Base-by-base conservation (phyloP, 1,140 invertebrate species). In the Manduca sexta region DNA sequence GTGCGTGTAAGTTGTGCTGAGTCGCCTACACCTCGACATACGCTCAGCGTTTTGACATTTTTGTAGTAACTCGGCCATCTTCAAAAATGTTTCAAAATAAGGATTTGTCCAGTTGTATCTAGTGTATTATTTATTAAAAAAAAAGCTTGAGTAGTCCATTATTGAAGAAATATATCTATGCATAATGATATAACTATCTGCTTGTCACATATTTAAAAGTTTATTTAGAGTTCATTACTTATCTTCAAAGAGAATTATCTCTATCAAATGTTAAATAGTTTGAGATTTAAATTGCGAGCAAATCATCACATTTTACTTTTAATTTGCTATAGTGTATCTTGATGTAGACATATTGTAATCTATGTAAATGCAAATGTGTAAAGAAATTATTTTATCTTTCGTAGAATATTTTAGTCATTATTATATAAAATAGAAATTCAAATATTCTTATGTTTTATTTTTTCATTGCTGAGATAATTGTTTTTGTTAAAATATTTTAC, bases 321-420 rank as follows among this genome's bases (percentile, higher is more conserved):
- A 46, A 63, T 61, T 64, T 53, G 58, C 52, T 57, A 55, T 67
- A 62, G 54, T 49, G 56, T 58, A 49, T 56, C 52, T 45, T 18
- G 15, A 18, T 40, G 16, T 40, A 18, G 15, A 40, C 38, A 16
- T 40, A n/a, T 77, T 84, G 78, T 79, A 80, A 74, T 76, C 60
- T 82, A 77, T 82, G 76, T 84, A 82, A 80, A 84, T 84, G 71
- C 62, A 63, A 66, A 64, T 41, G 64, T 75, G 65, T 71, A 71
- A 62, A 69, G 68, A 70, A 58, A n/a, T 31, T 17, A 59, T 56
- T 57, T 52, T 60, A 50, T 60, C 61, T 38, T 54, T 66, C 37
- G 57, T 77, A 66, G 60, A 65, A 59, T 60, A 56, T 62, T 45
- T 68, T 70, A 67, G 59, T 63, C 59, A 39, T 57, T 62, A 62